Percentiles rank a stretch among this genome's conserved stretches.
These are phyloP conservation scores for Watsonalla binaria DNA, from an alignment of 2,888 invertebrate genomes.

Conservation along the genomic window DNA sequence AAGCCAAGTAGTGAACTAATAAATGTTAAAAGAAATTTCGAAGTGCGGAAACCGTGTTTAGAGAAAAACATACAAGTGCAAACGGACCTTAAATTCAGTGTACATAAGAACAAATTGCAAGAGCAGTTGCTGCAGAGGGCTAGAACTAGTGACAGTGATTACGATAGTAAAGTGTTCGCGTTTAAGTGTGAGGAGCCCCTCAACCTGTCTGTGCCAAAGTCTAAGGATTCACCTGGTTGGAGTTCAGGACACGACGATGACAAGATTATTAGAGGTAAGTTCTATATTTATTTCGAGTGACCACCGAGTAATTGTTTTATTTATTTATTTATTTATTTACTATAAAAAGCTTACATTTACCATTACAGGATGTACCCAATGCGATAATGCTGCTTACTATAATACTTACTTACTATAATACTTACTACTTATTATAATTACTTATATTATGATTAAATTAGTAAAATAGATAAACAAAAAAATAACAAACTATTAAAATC, in stretches of 20 bases:
- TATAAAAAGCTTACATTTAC: too few species aligned
- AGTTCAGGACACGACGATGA: slow-evolving; percentile 47
- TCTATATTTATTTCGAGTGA: too few species aligned
- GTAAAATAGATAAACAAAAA: too few species aligned
- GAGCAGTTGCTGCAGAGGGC: slow-evolving; percentile 63
- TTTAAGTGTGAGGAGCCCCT: slow-evolving; percentile 72
- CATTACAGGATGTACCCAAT: too few species aligned
- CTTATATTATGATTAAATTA: too few species aligned
- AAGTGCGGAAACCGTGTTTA: slow-evolving; percentile 35
- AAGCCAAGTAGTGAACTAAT: slow-evolving; percentile 53
- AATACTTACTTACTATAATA: too few species aligned
- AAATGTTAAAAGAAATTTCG: slow-evolving; percentile 57
- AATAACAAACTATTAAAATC: too few species aligned
- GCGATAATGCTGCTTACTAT: too few species aligned
- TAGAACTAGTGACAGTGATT: slow-evolving; percentile 60
- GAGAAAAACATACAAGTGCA: slow-evolving; percentile 64
- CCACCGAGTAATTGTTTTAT: too few species aligned
- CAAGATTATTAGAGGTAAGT: slow-evolving; percentile 53
- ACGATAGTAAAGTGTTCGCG: slow-evolving; percentile 42
- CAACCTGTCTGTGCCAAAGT: slow-evolving; percentile 79
- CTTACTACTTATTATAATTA: too few species aligned
- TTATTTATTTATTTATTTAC: too few species aligned
- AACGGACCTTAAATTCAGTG: slow-evolving; percentile 52
- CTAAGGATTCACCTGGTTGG: slow-evolving; percentile 57
- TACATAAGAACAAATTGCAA: slow-evolving; percentile 63